A percentile compares a stretch with the other conserved stretches of the same genome.
These are phyloP conservation scores for Poeciliopsis paucimaculata DNA, from an alignment of 2,797 vertebrate species.

Conservation along the genomic window DNA sequence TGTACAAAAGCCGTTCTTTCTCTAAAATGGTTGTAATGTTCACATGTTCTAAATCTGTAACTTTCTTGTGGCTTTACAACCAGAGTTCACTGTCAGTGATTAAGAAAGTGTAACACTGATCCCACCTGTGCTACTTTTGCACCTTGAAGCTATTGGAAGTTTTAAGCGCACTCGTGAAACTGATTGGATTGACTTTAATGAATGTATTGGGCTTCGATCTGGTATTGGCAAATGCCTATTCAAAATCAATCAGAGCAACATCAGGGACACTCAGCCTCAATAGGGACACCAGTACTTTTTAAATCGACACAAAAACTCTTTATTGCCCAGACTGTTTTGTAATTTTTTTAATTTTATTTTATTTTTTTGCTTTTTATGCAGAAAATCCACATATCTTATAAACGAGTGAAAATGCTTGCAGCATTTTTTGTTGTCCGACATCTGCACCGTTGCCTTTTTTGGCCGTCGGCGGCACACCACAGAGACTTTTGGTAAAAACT, in stretches of 20 bases:
- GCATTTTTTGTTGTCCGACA: background rate
- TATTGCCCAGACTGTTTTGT: too few relatives aligned
- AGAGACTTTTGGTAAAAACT: conserved; percentile 33
- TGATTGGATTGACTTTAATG: background rate
- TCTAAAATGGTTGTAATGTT: background rate
- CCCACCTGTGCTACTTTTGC: background rate
- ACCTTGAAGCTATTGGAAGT: background rate
- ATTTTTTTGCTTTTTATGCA: background rate
- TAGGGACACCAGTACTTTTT: background rate
- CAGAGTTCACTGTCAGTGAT: background rate
- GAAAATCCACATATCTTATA: background rate
- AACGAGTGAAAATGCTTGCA: background rate
- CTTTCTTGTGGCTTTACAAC: background rate
- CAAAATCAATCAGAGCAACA: too few relatives aligned
- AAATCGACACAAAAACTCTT: background rate
- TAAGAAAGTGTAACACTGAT: background rate
- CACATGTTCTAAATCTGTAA: too few relatives aligned
- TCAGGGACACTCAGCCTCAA: background rate
- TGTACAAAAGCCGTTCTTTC: background rate
- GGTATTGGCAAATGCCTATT: background rate
- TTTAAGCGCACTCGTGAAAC: background rate
- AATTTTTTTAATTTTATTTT: too few relatives aligned
- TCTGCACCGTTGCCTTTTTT: background rate
- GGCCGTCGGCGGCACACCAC: conserved; percentile 5
- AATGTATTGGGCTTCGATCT: background rate